phyloP scores from a whole-genome alignment of 2,797 vertebrate genomes.

The Micromesistius poutassou region DNA sequence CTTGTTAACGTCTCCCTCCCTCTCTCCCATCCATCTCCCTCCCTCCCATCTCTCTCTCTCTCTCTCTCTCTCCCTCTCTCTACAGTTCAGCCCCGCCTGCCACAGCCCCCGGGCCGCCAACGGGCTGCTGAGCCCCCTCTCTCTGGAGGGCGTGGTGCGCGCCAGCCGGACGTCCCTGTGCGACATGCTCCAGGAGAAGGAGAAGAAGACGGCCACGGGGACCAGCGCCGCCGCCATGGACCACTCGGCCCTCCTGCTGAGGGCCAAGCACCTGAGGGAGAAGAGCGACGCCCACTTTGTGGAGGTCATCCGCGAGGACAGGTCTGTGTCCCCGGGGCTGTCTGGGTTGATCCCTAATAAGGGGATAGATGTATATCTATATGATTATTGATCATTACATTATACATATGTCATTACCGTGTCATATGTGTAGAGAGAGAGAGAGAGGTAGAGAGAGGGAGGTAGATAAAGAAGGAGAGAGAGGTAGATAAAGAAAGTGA shows the following conservation, averaged over 20 bases:
- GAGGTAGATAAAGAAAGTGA: too few relatives aligned
- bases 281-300: constrained; percentile 96
- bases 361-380: too few relatives aligned
- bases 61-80: not conserved
- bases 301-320: constrained; percentile 96
- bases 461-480: too few relatives aligned
- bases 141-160: constrained; percentile 82
- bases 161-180: constrained; percentile 91
- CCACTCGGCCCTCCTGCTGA: constrained; percentile 85
- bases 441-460: too few relatives aligned
- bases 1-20: not conserved
- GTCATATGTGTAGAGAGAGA: too few relatives aligned
- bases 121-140: constrained; percentile 84
- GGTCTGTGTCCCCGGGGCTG: constrained; percentile 69
- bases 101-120: constrained; percentile 82
- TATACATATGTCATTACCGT: too few relatives aligned
- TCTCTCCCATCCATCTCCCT: not conserved
- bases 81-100: constrained; percentile 74
- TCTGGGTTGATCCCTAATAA: too few relatives aligned
- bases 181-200: constrained; percentile 89
- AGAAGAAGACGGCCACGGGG: constrained; percentile 81
- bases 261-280: constrained; percentile 89
- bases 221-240: constrained; percentile 43
- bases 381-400: too few relatives aligned
- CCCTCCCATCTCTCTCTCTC: not conserved